These are phyloP conservation scores for Myiozetetes cayanensis DNA, from an alignment of 2,113 vertebrate genomes.

Conservation along the genomic window DNA sequence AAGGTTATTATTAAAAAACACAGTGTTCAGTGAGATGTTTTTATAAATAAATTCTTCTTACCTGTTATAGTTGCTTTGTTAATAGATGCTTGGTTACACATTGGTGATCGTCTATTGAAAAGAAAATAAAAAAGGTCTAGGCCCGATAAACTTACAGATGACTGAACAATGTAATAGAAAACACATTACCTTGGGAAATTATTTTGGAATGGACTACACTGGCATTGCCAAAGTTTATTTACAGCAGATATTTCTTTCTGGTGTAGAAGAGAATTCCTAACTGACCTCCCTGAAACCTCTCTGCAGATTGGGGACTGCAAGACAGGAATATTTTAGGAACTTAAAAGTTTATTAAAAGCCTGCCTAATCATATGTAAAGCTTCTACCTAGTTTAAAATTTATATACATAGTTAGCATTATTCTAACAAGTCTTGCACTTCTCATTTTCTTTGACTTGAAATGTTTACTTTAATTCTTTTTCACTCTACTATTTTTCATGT, in stretches of 20 bases:
- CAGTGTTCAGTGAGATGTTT: background rate
- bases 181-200: background rate
- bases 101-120: slow-evolving; percentile 88
- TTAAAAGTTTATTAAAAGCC: background rate
- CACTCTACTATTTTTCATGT: background rate
- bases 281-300: background rate
- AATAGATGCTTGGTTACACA: slow-evolving; percentile 97
- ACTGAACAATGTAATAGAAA: background rate
- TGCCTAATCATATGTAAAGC: background rate
- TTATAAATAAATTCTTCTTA: slow-evolving; percentile 58
- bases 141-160: background rate
- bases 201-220: background rate
- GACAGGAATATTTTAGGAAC: background rate
- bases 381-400: background rate
- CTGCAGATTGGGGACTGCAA: background rate
- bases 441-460: background rate
- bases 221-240: background rate
- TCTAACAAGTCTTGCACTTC: background rate
- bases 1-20: background rate
- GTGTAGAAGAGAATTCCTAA: background rate
- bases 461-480: background rate
- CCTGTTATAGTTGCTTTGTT: slow-evolving; percentile 97
- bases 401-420: background rate
- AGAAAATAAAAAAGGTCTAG: slow-evolving; percentile 17
- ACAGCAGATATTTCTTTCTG: background rate